These are phyloP conservation scores for Lomographa bimaculata DNA, from an alignment of 2,888 invertebrate genomes.

Conservation along the genomic window DNA sequence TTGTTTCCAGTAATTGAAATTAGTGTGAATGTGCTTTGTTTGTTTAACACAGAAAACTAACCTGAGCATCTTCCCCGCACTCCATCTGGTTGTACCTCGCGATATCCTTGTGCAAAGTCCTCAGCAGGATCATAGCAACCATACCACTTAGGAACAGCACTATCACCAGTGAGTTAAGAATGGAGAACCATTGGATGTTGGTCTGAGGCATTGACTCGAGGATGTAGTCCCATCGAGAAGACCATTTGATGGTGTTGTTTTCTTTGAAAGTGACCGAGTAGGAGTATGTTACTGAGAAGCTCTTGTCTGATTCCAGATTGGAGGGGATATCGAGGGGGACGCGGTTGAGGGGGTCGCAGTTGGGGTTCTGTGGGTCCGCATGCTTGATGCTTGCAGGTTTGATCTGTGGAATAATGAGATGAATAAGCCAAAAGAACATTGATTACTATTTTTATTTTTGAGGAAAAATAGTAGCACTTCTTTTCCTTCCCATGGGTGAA, in stretches of 20 bases:
- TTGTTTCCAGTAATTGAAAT: too few species aligned
- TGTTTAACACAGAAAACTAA: too few species aligned
- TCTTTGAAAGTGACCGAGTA: conserved; percentile 92
- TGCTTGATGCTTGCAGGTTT: conserved; percentile 85
- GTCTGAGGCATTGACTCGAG: conserved; percentile 99
- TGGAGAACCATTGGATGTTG: conserved; percentile 99
- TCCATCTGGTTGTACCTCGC: conserved; percentile 99
- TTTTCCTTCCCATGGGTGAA: too few species aligned
- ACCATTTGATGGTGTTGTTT: conserved; percentile 97
- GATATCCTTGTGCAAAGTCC: conserved; percentile 99
- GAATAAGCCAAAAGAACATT: too few species aligned
- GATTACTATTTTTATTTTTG: too few species aligned
- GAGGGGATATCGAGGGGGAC: conserved; percentile 89
- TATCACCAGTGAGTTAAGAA: conserved; percentile 98
- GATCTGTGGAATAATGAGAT: conserved; percentile 54
- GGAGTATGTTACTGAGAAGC: conserved; percentile 90
- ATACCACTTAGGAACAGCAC: conserved; percentile 98
- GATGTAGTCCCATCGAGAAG: conserved; percentile 99
- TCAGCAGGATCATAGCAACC: conserved; percentile 99
- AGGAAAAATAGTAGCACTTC: too few species aligned
- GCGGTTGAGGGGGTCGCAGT: conserved; percentile 73
- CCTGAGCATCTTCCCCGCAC: conserved; percentile 95
- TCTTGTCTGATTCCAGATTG: conserved; percentile 70
- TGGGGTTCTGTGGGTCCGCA: conserved; percentile 63
- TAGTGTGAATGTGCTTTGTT: too few species aligned